Evolutionary conservation across 2,797 vertebrate genomes (phyloP).

Genomic region (Coregonus sp.): DNA sequence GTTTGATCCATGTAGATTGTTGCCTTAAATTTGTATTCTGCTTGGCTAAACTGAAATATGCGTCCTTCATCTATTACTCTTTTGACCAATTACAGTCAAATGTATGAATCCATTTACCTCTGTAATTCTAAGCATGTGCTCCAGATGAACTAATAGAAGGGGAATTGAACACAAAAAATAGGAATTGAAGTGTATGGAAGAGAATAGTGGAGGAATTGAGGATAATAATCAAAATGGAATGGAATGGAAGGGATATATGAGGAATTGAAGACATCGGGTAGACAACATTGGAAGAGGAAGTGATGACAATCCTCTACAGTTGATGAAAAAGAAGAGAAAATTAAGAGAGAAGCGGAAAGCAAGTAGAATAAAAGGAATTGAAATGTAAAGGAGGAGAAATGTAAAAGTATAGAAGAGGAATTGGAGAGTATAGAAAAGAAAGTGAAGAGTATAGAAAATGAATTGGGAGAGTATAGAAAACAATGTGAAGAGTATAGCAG

Average conservation of each 20-base stretch:
- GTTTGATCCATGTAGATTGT: not conserved
- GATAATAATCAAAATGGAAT: not conserved
- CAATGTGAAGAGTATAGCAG: not conserved
- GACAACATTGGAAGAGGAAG: not conserved
- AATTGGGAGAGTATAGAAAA: too few relatives aligned
- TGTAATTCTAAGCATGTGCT: not conserved
- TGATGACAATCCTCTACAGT: too few relatives aligned
- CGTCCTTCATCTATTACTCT: not conserved
- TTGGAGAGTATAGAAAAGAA: too few relatives aligned
- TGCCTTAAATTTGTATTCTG: not conserved
- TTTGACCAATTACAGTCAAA: not conserved
- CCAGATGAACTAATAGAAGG: not conserved
- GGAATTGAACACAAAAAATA: not conserved
- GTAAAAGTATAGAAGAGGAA: too few relatives aligned
- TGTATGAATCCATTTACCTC: not conserved
- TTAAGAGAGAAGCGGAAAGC: too few relatives aligned
- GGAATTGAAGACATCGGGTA: not conserved
- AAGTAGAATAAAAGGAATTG: too few relatives aligned
- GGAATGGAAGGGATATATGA: too few relatives aligned
- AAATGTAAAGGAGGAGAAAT: too few relatives aligned
- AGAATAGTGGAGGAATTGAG: not conserved
- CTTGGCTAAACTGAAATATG: not conserved
- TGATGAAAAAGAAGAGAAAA: too few relatives aligned
- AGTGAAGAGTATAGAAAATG: too few relatives aligned
- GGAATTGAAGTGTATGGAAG: not conserved